A percentile compares a stretch with the other conserved stretches of the same genome.
Evolutionary conservation across 2,797 vertebrate species (phyloP).

Genomic region (Ptychobarbus kaznakovi): DNA sequence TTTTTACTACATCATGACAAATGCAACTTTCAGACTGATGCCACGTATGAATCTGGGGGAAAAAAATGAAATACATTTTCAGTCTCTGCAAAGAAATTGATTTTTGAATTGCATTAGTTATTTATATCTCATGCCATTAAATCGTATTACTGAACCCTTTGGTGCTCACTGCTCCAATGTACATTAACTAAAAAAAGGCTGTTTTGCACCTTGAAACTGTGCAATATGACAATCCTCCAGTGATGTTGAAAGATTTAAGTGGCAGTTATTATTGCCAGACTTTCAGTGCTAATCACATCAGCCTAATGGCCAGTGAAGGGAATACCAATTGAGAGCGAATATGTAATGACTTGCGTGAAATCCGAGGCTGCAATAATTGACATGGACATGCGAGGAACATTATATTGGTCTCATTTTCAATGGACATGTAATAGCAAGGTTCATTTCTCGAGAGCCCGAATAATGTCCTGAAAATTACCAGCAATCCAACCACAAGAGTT

Average conservation of each 20-base stretch:
- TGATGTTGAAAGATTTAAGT: constrained; percentile 59
- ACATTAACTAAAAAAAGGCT: not conserved
- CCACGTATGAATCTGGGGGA: constrained; percentile 24
- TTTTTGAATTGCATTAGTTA: constrained; percentile 50
- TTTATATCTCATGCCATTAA: constrained; percentile 60
- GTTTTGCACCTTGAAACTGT: constrained; percentile 41
- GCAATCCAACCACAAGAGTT: constrained; percentile 22
- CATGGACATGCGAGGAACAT: constrained; percentile 36
- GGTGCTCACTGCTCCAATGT: not conserved
- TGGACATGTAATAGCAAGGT: constrained; percentile 27
- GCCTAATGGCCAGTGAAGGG: constrained; percentile 47
- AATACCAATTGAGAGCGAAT: constrained; percentile 35
- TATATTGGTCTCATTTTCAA: constrained; percentile 20
- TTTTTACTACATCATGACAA: not conserved
- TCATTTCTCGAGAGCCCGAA: constrained; percentile 3
- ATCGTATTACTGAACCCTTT: constrained; percentile 50
- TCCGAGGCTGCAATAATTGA: constrained; percentile 12
- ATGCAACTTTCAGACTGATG: constrained; percentile 17
- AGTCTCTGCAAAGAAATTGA: constrained; percentile 49
- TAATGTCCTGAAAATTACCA: constrained; percentile 27
- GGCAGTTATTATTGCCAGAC: constrained; percentile 45
- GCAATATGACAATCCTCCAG: constrained; percentile 31
- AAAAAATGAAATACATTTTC: constrained; percentile 50
- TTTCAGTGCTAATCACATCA: constrained; percentile 49
- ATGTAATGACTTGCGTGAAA: constrained; percentile 21